Percentiles rank a stretch among this genome's conserved stretches.
Conservation (phyloP, 2,113 vertebrate species). For the Philantomba maxwellii region DNA sequence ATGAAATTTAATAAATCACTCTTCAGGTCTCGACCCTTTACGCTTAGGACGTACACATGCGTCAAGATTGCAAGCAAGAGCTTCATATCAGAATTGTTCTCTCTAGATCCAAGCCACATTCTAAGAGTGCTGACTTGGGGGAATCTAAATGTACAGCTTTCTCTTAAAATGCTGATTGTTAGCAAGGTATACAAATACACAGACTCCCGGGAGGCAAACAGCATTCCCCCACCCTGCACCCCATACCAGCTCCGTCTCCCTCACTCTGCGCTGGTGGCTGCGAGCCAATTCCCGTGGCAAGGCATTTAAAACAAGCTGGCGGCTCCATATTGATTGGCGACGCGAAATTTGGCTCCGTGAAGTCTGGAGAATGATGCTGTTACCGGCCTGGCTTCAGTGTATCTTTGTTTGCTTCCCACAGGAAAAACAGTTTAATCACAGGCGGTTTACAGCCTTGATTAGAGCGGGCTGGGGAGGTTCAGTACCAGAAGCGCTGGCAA, state of each 20-base stretch:
- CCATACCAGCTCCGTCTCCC: neutral
- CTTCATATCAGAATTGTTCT: neutral
- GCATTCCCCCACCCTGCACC: neutral
- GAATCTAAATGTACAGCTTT: neutral
- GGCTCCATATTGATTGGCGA: neutral
- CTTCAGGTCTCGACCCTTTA: neutral
- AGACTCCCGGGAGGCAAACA: neutral
- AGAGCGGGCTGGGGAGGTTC: neutral
- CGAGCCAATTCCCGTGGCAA: neutral
- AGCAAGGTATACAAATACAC: neutral
- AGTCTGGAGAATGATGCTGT: conserved; percentile 6
- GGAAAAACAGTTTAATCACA: conserved; percentile 59
- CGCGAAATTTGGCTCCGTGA: conserved; percentile 45
- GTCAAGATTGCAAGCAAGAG: neutral
- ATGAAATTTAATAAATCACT: neutral
- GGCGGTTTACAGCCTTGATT: conserved; percentile 28
- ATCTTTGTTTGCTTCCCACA: conserved; percentile 57
- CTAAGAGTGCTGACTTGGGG: neutral
- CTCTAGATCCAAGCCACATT: neutral
- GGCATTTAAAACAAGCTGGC: neutral
- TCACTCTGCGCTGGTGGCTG: neutral
- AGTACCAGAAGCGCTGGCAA: conserved; percentile 3
- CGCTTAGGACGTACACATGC: neutral
- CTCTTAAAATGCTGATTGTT: conserved; percentile 7
- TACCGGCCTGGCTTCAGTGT: conserved; percentile 36